Evolutionary conservation across 2,113 vertebrate genomes (phyloP).

Genomic region (Isurus oxyrinchus): DNA sequence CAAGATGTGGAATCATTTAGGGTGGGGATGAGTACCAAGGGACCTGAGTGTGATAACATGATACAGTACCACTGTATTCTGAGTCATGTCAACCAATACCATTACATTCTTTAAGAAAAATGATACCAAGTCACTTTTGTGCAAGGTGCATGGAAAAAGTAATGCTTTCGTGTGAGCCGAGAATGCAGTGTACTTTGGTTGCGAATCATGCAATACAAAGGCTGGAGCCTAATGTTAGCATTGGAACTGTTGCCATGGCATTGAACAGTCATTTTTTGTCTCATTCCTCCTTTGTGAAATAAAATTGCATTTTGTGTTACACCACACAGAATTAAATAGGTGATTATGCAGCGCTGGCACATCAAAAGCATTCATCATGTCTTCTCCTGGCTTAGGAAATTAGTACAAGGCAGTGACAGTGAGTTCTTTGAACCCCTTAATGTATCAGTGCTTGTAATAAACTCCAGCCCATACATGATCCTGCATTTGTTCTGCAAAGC

Average conservation of each 20-base stretch:
- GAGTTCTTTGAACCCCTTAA: not conserved
- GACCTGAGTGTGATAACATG: not conserved
- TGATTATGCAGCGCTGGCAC: not conserved
- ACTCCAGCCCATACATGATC: not conserved
- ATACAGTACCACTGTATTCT: not conserved
- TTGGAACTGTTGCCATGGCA: not conserved
- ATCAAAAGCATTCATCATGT: not conserved
- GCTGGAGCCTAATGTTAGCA: not conserved
- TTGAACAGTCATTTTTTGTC: not conserved
- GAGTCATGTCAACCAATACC: not conserved
- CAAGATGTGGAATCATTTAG: not conserved
- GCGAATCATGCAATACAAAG: not conserved
- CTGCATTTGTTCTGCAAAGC: conserved; percentile 15
- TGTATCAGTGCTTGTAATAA: not conserved
- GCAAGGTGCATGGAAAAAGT: not conserved
- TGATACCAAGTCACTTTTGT: not conserved
- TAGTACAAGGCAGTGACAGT: not conserved
- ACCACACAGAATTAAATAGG: not conserved
- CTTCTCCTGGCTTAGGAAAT: not conserved
- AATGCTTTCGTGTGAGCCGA: not conserved
- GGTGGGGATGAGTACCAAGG: not conserved
- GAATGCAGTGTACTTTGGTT: not conserved
- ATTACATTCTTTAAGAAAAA: not conserved
- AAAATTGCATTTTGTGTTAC: not conserved
- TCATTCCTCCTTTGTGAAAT: conserved; percentile 7